These are phyloP conservation scores for Artibeus jamaicensis DNA, from an alignment of 2,797 vertebrate genomes.

Conservation along the genomic window DNA sequence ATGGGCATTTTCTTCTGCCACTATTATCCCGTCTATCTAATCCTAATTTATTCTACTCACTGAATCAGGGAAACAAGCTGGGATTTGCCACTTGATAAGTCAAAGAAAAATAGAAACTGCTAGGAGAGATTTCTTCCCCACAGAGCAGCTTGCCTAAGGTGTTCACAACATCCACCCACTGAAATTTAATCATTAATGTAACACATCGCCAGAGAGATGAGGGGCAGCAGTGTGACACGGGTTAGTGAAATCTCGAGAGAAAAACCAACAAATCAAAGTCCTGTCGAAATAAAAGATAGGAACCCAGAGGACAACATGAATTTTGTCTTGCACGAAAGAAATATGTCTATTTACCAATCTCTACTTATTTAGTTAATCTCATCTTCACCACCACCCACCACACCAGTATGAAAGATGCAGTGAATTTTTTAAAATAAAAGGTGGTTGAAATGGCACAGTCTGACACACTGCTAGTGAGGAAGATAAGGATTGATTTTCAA, in stretches of 20 bases:
- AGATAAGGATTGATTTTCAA: neutral
- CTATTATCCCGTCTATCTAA: neutral
- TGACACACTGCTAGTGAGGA: neutral
- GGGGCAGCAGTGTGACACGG: neutral
- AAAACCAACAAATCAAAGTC: neutral
- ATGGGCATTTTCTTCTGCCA: neutral
- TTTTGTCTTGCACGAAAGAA: neutral
- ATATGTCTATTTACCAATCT: neutral
- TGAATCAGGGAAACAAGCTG: neutral
- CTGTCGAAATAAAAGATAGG: neutral
- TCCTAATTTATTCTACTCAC: neutral
- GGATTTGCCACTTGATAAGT: neutral
- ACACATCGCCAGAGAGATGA: neutral
- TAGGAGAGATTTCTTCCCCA: neutral
- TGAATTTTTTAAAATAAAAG: neutral
- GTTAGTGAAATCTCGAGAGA: neutral
- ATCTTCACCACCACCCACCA: neutral
- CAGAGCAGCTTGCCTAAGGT: neutral
- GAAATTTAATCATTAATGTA: conserved; percentile 31
- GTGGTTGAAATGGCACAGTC: neutral
- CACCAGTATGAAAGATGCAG: neutral
- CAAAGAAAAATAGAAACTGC: conserved; percentile 35
- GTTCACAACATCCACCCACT: neutral
- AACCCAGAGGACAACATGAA: neutral
- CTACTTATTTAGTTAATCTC: neutral